Evolutionary conservation across 53 echinoderm and acorn worm genomes (phyloP), one percentile per base, ranked within the genome.

Genomic region (Echinometra lucunter): DNA sequence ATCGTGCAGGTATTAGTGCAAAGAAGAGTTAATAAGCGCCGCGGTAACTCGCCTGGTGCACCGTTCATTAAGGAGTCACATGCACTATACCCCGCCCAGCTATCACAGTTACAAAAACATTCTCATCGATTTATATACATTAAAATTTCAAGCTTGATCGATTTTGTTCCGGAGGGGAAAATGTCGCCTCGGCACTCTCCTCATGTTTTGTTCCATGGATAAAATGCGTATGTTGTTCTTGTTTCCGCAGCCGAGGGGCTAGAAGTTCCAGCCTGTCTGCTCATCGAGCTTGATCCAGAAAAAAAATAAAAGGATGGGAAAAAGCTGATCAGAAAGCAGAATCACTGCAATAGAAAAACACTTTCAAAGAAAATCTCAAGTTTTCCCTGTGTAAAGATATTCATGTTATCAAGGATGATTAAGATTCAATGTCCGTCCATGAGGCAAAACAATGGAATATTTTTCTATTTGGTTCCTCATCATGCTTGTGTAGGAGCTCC

Each of bases 21-120:
- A 58, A 60, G 89, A 37, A 89, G 89, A 89, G 89, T 89, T 89
- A 89, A 89, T 89, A 89, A 89, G 89, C 60, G 40, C 42, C 5
- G 60, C 60, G 37, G 19, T 57, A 89, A 60, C 60, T 49, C 30
- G 57, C 89, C 89, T 89, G 89, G 89, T 60, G 89, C 89, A 58
- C 89, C 17, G 58, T 89, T 57, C 89, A 89, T 58, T 89, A 89
- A 60, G 60, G 60, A 89, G 89, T 89, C 89, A 89, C 37, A 57
- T 58, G 89, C 30, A 89, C 89, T 89, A 38, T 89, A n/a, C 58
- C 53, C 49, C 85, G 85, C 85, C 85, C 85, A 85, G 53, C 38
- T 81, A 47, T 85, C 85, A 85, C 85, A 49, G 47, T 85, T 85
- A 85, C 85, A 85, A 85, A 45, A 85, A 85, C 85, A 85, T 85